phyloP scores from a whole-genome alignment of 2,113 vertebrate genomes.

The Hyperopisus bebe region DNA sequence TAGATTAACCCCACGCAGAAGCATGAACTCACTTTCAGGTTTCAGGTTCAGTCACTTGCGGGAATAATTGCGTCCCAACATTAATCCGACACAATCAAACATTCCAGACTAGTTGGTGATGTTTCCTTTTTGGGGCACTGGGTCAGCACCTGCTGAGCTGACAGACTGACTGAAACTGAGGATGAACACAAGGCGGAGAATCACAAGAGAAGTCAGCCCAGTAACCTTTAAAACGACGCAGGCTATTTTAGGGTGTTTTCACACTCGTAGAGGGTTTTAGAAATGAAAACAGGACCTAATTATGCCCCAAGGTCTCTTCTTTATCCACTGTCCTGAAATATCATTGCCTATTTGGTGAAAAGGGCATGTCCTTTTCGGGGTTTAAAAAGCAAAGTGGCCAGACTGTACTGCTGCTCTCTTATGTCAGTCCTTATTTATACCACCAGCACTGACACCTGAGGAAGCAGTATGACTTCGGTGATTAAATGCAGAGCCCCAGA shows the following conservation, averaged over 20 bases:
- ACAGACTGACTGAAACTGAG: neutral
- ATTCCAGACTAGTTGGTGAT: neutral
- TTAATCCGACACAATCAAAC: neutral
- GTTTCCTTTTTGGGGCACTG: neutral
- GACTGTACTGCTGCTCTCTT: neutral
- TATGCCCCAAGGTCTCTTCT: constrained; percentile 10
- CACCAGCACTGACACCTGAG: neutral
- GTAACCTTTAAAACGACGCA: neutral
- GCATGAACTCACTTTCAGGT: neutral
- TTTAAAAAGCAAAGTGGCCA: neutral
- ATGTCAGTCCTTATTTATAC: neutral
- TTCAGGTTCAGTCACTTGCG: neutral
- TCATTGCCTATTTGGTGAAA: neutral
- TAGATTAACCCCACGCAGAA: neutral
- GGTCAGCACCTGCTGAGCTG: neutral
- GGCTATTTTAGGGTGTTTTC: neutral
- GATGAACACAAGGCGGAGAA: neutral
- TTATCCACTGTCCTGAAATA: neutral
- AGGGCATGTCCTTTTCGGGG: neutral
- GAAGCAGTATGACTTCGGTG: neutral
- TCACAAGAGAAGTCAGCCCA: neutral
- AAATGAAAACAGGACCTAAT: constrained; percentile 17
- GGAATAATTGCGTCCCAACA: neutral
- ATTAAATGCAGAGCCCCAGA: neutral
- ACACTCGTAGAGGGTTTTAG: neutral